Evolutionary conservation across 2,888 invertebrate genomes (phyloP), one percentile per base, ranked within the genome.

Genomic region (Ptilodon capucinus): DNA sequence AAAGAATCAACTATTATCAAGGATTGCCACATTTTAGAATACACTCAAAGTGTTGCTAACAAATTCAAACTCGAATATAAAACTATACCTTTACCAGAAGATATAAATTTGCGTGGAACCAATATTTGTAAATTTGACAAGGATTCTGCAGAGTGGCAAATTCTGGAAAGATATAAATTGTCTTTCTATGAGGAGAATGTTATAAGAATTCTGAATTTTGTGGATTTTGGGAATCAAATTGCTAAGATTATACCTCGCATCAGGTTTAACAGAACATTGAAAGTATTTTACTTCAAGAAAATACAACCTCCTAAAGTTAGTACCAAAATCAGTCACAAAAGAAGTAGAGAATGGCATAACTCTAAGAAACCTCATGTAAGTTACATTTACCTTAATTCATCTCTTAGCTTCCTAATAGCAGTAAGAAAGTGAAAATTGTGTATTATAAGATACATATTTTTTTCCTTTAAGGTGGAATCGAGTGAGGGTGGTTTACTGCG

Each of bases 161-260:
- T 91, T 54, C 71, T 93, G 40, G 84, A 92, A 13, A 92, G 87
- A 58, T 89, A 88, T 48, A 91, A 88, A 60, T 85, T 94, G 50
- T 87, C 90, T 25, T 77, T 86, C 1, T 92, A 91, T 70, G 96
- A 97, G 74, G 95, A 96, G 79, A 94, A 94, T 44, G 86, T 96
- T 18, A 85, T 97, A 57, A 92, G 97, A 62, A 93, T 95, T 35
- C 91, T 95, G 46, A 95, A 95, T 79, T 92, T 97, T 71, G 92
- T 96, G 25, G 94, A 95, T 59, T 97, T 97, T 85, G 97, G 97
- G 2, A 92, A 94, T 70, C 93, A 96, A 55, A 92, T 94, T 42
- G 91, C 92, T 3, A 91, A 95, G 43, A 89, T 93, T 41, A 94
- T 94, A 53, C 93, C 94, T n/a, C 93, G 93, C 19, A 93, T 96